Base-by-base conservation (phyloP, 1,140 invertebrate genomes). In the Eubasilissa regina region DNA sequence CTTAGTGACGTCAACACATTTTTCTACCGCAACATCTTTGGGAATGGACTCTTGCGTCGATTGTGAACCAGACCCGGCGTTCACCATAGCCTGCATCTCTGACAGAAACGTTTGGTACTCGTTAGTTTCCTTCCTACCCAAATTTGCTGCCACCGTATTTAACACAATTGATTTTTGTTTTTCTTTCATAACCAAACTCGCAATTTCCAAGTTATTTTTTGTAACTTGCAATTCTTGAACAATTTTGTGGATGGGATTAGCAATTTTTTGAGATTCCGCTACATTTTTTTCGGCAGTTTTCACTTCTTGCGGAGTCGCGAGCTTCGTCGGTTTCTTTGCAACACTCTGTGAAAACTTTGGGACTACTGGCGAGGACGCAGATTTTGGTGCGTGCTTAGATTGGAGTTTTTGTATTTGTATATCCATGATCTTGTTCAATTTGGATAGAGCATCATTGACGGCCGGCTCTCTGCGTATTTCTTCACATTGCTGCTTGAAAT, bases 51-150 rank as follows among this genome's bases (percentile, higher is more conserved):
- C 25, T 3, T 35, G 25, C 25, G 25, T 1, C 25, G 6, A 35
- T 35, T 35, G 25, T 35, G 25, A 35, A 11, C 66, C 45, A 12
- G 75, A 66, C 15, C 75, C 75, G 11, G 75, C 75, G 44, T 77
- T 77, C 3, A 68, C 75, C 44, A 48, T 60, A 55, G 58, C 25
- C 12, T 66, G 62, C 58, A 77, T 58, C 21, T 68, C 62, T 43
- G 53, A 53, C 7, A 77, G 58, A 53, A 77, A 77, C 8, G 13
- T 51, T 45, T 15, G 7, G 17, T 77, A 77, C 13, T 44, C 47
- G 11, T 44, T 17, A n/a, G 45, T 15, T 10, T 51, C 47, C 10
- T 62, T 35, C 9, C 9, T 8, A 35, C 21, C 35, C 15, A 21
- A 25, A 13, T 64, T 64, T n/a, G 60, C 60, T 15, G 15, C 60